Base-by-base conservation (phyloP, 1,140 invertebrate genomes). In the Drosophila kikkawai region DNA sequence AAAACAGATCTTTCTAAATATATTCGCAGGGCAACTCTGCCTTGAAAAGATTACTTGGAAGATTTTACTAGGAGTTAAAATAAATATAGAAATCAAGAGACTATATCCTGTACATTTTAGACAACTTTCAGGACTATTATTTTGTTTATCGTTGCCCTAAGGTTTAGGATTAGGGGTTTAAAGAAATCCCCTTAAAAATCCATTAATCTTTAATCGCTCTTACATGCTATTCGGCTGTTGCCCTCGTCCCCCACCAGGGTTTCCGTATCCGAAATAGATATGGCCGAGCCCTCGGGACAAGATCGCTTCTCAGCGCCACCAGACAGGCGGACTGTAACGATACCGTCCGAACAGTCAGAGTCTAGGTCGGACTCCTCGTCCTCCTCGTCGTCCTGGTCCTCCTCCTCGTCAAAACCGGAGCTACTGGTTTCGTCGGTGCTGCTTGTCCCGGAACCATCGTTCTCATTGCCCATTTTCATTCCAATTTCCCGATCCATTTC, bases 181-280 rank as follows among this genome's bases (percentile, higher is more conserved):
- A 29, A 15, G 32, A 15, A 51, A 26, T 26, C 13, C 6, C 26
- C 29, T 0, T 19, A 9, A n/a, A 26, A 26, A 13, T 0, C 45
- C 19, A 7, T 13, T 7, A 17, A 51, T 32, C 34, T 34, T 3
- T 8, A 15, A 11, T 26, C 5, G 9, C 50, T 64, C 80, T 87
- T 88, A 88, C 85, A 39, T 84, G 67, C 19, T 48, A 57, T 9
- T 15, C 37, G 65, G 45, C 36, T 17, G 2, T 34, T 29, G 48
- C 60, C 67, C 22, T 88, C 80, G 2, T 61, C 58, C 32, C 81
- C 85, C 53, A 88, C 69, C 34, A 88, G 59, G 0, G 85, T 88
- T 48, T 88, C 84, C 17, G 84, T 75, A 39, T 88, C 85, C 13
- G 84, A 88, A 41, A 84, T 55, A 7, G 74, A 81, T 8, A 32